A percentile compares a stretch with the other conserved stretches of the same genome.
Conservation (phyloP, 92 coral and sea anemone genomes). For the Parazoanthus swiftii region DNA sequence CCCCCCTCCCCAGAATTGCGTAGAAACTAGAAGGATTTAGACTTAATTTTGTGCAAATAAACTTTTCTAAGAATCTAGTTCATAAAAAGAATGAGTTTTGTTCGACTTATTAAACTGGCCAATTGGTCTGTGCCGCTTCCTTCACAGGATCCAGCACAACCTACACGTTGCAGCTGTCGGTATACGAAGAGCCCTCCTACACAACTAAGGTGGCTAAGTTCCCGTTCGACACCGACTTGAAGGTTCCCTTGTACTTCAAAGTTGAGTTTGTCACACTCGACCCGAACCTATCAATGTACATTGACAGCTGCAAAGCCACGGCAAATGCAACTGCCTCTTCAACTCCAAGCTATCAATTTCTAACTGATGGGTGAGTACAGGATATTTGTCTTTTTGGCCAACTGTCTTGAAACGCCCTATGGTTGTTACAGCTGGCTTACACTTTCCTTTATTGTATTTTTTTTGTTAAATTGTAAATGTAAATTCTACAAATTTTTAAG, state of each 20-base stretch:
- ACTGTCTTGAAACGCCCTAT: no score
- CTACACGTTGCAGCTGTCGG: constrained; percentile 9
- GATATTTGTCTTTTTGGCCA: no score
- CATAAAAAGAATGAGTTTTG: no score
- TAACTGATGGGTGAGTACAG: background rate
- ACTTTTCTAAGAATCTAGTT: no score
- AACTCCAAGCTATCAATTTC: constrained; percentile 1
- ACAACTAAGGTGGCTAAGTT: background rate
- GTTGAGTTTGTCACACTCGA: background rate
- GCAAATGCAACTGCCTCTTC: background rate
- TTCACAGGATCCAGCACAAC: background rate
- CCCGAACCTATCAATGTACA: background rate
- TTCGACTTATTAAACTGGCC: background rate
- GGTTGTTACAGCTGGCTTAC: no score
- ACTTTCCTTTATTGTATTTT: no score
- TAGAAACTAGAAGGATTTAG: no score
- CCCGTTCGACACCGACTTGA: background rate
- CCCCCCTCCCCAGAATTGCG: no score
- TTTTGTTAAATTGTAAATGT: no score
- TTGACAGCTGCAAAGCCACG: constrained; percentile 24
- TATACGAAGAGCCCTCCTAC: background rate
- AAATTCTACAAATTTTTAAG: no score
- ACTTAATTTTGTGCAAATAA: no score
- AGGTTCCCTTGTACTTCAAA: background rate
- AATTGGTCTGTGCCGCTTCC: background rate